Percentiles rank a stretch among this genome's conserved stretches.
phyloP scores from a whole-genome alignment of 2,797 vertebrate genomes.

The Pitangus sulphuratus region DNA sequence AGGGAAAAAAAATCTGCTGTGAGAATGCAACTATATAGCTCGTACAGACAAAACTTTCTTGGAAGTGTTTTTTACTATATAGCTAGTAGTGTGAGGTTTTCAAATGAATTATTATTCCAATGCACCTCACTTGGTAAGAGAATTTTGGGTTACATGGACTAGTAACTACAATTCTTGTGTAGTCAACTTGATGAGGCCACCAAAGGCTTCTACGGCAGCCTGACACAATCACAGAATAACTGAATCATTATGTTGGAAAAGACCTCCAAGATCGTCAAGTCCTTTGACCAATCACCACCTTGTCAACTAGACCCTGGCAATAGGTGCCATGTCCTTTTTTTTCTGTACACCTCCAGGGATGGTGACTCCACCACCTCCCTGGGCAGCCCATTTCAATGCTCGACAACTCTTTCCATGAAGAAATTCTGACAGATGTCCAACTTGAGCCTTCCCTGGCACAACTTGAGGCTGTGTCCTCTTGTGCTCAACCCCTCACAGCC shows the following conservation, averaged over 20 bases:
- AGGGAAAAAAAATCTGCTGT: neutral
- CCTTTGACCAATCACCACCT: neutral
- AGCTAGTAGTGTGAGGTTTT: neutral
- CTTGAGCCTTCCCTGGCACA: neutral
- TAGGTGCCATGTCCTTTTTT: neutral
- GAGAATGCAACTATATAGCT: neutral
- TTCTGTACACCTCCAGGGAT: neutral
- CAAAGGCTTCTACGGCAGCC: neutral
- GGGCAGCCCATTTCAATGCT: neutral
- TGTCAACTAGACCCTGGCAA: neutral
- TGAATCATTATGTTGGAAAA: neutral
- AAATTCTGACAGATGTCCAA: neutral
- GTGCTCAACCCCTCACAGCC: neutral
- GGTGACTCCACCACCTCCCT: neutral
- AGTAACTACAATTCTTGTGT: neutral
- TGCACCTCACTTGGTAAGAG: neutral
- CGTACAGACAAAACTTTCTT: neutral
- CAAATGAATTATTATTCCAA: neutral
- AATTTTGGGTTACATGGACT: neutral
- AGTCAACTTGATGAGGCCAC: neutral
- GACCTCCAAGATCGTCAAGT: neutral
- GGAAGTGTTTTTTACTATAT: neutral
- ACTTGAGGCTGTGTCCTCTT: neutral
- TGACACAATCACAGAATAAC: accelerated
- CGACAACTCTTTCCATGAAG: neutral